A percentile compares a stretch with the other conserved stretches of the same genome.
Evolutionary conservation across 2,113 vertebrate genomes (phyloP).

Genomic region (Hiodon alosoides): DNA sequence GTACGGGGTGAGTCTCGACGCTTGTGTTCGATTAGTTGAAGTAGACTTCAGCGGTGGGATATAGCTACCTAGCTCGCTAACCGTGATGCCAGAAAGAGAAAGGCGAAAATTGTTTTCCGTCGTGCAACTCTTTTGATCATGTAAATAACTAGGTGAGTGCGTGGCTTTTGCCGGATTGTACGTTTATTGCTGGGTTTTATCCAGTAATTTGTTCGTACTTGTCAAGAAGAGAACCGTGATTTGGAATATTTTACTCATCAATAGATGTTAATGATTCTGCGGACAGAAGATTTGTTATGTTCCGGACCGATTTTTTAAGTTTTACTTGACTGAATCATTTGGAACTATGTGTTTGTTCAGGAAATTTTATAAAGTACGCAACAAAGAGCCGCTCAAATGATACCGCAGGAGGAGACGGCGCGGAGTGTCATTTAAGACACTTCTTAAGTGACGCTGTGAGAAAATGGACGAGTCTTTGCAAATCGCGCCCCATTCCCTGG

Average conservation of each 20-base stretch:
- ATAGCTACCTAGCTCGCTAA: not conserved
- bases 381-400: not conserved
- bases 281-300: not conserved
- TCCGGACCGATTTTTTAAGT: not conserved
- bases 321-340: not conserved
- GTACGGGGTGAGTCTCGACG: not conserved
- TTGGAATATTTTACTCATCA: not conserved
- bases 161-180: too few relatives aligned
- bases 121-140: too few relatives aligned
- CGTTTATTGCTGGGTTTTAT: not conserved
- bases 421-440: not conserved
- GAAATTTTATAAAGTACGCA: slow-evolving; percentile 7
- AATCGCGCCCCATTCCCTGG: slow-evolving; percentile 89
- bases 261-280: slow-evolving; percentile 1
- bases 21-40: slow-evolving; percentile 3
- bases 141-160: too few relatives aligned
- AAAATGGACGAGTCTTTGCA: slow-evolving; percentile 82
- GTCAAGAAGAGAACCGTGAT: not conserved
- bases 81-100: too few relatives aligned
- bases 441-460: slow-evolving; percentile 34
- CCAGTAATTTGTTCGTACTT: not conserved
- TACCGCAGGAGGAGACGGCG: not conserved
- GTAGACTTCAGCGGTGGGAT: slow-evolving; percentile 11
- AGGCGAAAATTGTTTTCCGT: too few relatives aligned
- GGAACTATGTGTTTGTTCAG: slow-evolving; percentile 16